Evolutionary conservation across 2,888 invertebrate species (phyloP).

Genomic region (Gymnosoma rotundatum): DNA sequence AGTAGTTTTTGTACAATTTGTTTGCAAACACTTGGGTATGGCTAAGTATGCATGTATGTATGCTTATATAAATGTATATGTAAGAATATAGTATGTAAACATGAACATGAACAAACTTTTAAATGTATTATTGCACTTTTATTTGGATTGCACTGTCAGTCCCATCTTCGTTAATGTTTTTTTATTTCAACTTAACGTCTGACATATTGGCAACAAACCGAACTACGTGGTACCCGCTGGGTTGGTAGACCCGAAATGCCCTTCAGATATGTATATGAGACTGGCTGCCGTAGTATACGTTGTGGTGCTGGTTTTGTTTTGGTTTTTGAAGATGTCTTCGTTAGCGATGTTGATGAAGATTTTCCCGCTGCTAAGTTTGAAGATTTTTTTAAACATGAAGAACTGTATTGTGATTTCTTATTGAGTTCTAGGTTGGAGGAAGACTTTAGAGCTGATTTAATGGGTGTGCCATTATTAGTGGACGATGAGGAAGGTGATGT

Average conservation of each 20-base stretch:
- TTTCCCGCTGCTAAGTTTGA: slow-evolving; percentile 67
- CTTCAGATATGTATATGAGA: slow-evolving; percentile 90
- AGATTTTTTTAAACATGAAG: slow-evolving; percentile 32
- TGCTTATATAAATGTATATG: neutral
- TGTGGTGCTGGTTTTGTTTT: slow-evolving; percentile 85
- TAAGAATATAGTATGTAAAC: neutral
- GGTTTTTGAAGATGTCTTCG: slow-evolving; percentile 69
- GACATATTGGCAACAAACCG: slow-evolving; percentile 80
- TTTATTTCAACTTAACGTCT: slow-evolving; percentile 75
- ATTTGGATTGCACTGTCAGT: neutral
- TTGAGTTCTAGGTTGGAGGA: slow-evolving; percentile 76
- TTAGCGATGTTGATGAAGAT: slow-evolving; percentile 55
- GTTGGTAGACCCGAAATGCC: slow-evolving; percentile 92
- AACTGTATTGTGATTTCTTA: slow-evolving; percentile 67
- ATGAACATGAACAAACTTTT: slow-evolving; percentile 65
- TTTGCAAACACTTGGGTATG: slow-evolving; percentile 8
- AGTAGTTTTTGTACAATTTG: slow-evolving; percentile 1
- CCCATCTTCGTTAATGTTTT: neutral
- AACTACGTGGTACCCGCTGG: slow-evolving; percentile 88
- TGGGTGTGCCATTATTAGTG: slow-evolving; percentile 71
- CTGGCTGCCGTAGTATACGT: slow-evolving; percentile 89
- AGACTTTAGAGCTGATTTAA: slow-evolving; percentile 78
- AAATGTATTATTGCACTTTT: slow-evolving; percentile 25
- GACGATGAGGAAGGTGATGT: slow-evolving; percentile 65
- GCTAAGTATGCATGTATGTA: neutral